phyloP scores from a whole-genome alignment of 2,113 vertebrate genomes.

The Isurus oxyrinchus region DNA sequence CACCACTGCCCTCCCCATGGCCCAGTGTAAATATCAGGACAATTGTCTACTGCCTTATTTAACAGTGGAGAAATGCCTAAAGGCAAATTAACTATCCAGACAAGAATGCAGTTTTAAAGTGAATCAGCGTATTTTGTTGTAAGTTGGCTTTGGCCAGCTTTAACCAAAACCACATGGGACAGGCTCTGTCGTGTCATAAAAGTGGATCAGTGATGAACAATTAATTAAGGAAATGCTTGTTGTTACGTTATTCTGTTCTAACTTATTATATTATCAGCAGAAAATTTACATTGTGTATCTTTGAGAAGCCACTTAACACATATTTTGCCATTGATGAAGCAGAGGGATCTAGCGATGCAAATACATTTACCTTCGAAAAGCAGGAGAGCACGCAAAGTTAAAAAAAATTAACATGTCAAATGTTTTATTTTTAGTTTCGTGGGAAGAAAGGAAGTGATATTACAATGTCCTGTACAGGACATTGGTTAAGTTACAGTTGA shows the following conservation, averaged over 20 bases:
- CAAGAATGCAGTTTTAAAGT: neutral
- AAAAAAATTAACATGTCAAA: too few species aligned
- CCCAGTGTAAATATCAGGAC: neutral
- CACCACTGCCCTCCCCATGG: too few species aligned
- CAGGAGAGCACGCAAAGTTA: too few species aligned
- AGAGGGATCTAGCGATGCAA: too few species aligned
- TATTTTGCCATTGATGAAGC: neutral
- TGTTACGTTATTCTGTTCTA: neutral
- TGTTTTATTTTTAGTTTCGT: too few species aligned
- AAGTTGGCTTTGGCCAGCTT: neutral
- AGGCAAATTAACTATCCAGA: neutral
- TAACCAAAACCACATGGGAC: neutral
- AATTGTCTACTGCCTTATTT: neutral
- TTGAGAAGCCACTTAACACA: neutral
- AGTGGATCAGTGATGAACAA: neutral
- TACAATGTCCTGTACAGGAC: neutral
- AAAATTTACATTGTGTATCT: neutral
- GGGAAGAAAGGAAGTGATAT: too few species aligned
- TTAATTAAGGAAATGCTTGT: neutral
- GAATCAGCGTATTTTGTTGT: neutral
- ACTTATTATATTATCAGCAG: neutral
- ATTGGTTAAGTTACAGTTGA: neutral
- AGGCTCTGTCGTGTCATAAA: neutral
- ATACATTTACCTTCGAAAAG: too few species aligned
- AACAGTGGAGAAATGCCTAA: neutral